phyloP scores from a whole-genome alignment of 1,140 invertebrate species.

The Pogonomyrmex californicus region DNA sequence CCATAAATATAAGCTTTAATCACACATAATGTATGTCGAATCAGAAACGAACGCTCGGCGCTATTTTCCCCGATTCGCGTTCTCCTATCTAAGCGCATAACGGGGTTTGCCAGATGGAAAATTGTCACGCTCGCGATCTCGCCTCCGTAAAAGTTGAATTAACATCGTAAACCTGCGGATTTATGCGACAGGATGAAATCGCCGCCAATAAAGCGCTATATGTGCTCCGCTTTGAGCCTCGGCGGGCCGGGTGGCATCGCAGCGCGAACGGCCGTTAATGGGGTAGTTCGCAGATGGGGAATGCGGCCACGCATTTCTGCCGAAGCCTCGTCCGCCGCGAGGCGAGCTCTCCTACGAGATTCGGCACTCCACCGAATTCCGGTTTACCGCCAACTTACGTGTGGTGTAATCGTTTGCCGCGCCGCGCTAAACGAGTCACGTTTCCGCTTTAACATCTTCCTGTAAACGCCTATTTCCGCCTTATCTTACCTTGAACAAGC shows the following conservation, averaged over 20 bases:
- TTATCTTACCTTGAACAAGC: conserved; percentile 12
- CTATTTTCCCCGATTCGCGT: conserved; percentile 14
- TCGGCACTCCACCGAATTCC: conserved; percentile 65
- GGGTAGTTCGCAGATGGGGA: conserved; percentile 61
- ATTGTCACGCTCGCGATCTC: conserved; percentile 51
- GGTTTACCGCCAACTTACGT: conserved; percentile 72
- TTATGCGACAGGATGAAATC: conserved; percentile 54
- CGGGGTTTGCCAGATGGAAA: conserved; percentile 23
- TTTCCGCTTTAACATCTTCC: neutral
- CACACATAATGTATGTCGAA: neutral
- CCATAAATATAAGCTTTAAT: neutral
- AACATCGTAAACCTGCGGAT: conserved; percentile 48
- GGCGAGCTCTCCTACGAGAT: conserved; percentile 54
- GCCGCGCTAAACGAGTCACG: conserved; percentile 39
- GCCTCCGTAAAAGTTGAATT: conserved; percentile 53
- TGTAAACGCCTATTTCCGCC: neutral
- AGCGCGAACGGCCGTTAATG: conserved; percentile 66
- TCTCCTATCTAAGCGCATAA: neutral
- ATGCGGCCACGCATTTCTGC: conserved; percentile 59
- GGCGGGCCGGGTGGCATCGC: conserved; percentile 32
- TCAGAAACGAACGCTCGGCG: neutral
- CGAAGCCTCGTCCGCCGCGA: conserved; percentile 45
- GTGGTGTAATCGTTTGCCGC: conserved; percentile 60
- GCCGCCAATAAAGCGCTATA: conserved; percentile 33
- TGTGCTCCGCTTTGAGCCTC: conserved; percentile 2